Evolutionary conservation across 2,888 invertebrate genomes (phyloP), one percentile per base, ranked within the genome.

Genomic region (Acrobasis consociella): DNA sequence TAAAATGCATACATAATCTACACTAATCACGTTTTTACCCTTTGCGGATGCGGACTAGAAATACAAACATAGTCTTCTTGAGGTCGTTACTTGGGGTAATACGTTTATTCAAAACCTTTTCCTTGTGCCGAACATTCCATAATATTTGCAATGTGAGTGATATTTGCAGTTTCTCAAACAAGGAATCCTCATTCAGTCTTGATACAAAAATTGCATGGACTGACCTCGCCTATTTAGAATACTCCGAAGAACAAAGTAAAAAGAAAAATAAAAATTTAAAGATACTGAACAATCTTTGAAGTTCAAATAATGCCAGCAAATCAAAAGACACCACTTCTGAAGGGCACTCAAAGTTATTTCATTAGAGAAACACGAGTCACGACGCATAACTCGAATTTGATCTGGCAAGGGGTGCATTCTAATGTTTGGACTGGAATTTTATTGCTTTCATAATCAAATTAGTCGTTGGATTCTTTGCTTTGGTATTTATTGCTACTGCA

Each of bases 341-440:
- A 73, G 62, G 67, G 64, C 73, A 63, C 87, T 87, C 78, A 79
- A 85, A 86, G 83, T 86, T 85, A 76, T 77, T 78, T 85, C 81
- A 81, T 87, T 87, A 86, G 79, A 74, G 70, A 17, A n/a, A 56
- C 71, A 69, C 65, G 72, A 66, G n/a, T n/a, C n/a, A n/a, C n/a
- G n/a, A 67, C 70, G 80, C 77, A 80, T 80, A 81, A 70, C 71
- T 65, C 62, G 65, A 70, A 78, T 79, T 83, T 82, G 79, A 83
- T 82, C 80, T 72, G 63, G 15, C 37, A 60, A 68, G 78, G 80
- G 87, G 86, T 87, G 89, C 78, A 87, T 82, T 74, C 71, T 73
- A 78, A 84, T 78, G 70, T 58, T 10, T 16, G 22, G 9, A 37
- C 39, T 58, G 37, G 62, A 46, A 58, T 58, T 39, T 50, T 31